phyloP scores from a whole-genome alignment of 2,113 vertebrate species.

The Bos javanicus region DNA sequence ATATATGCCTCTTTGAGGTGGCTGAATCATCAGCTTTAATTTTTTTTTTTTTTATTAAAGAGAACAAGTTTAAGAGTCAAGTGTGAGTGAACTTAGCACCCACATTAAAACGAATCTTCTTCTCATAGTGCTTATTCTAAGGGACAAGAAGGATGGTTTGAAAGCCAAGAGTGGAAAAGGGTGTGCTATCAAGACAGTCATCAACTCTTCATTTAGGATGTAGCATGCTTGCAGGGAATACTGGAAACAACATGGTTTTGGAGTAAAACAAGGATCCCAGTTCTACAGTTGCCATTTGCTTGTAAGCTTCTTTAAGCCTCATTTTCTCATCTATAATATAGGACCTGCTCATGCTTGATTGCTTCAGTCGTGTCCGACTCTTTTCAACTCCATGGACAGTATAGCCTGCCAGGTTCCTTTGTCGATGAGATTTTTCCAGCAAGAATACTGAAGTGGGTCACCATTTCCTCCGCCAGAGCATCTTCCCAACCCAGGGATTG shows the following conservation, averaged over 20 bases:
- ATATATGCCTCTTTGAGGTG: neutral
- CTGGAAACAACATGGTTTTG: neutral
- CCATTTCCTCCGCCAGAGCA: neutral
- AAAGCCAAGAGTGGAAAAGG: neutral
- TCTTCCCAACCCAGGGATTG: neutral
- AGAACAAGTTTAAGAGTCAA: neutral
- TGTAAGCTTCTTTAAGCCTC: neutral
- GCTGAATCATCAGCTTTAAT: neutral
- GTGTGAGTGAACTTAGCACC: neutral
- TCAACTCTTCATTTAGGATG: neutral
- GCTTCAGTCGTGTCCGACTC: rapidly evolving
- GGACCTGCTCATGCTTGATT: neutral
- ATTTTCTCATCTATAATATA: neutral
- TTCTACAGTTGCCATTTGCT: neutral
- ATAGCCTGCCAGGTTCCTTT: neutral
- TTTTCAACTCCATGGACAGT: neutral
- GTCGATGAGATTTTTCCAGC: neutral
- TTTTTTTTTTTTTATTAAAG: neutral
- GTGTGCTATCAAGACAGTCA: neutral
- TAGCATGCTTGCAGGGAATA: neutral
- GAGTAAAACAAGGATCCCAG: neutral
- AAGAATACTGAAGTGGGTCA: neutral
- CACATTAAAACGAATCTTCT: neutral
- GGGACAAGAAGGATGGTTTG: neutral
- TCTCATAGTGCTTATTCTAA: neutral